These are phyloP conservation scores for Acanthis flammea DNA, from an alignment of 2,797 vertebrate genomes.

Conservation along the genomic window DNA sequence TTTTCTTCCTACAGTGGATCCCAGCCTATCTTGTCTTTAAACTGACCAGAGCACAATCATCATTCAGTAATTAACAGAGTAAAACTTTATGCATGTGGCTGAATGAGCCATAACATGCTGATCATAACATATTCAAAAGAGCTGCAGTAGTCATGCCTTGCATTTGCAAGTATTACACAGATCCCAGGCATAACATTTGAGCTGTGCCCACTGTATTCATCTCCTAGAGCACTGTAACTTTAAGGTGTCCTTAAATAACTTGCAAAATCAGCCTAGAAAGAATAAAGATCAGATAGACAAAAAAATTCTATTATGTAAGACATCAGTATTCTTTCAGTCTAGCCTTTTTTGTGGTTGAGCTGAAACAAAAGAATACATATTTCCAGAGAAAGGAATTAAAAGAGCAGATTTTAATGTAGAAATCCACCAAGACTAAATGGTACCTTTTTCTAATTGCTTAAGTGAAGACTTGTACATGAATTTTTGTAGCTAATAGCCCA, in stretches of 20 bases:
- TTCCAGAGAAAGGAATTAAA: constrained; percentile 27
- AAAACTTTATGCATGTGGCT: not conserved
- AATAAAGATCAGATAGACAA: constrained; percentile 48
- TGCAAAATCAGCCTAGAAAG: constrained; percentile 47
- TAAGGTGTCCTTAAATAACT: constrained; percentile 48
- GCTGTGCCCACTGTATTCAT: not conserved
- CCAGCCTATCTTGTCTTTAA: not conserved
- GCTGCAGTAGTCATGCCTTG: not conserved
- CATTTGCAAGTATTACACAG: not conserved
- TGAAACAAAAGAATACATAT: constrained; percentile 58
- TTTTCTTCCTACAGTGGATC: not conserved
- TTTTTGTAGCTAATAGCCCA: not conserved
- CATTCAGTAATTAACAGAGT: not conserved
- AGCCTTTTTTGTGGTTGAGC: constrained; percentile 41
- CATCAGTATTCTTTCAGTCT: constrained; percentile 26
- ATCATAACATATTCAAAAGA: not conserved
- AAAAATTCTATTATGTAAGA: constrained; percentile 44
- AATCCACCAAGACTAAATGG: not conserved
- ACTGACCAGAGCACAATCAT: not conserved
- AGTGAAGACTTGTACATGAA: not conserved
- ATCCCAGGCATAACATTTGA: not conserved
- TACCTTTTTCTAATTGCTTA: not conserved
- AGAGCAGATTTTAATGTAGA: constrained; percentile 7
- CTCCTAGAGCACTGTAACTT: not conserved
- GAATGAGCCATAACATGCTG: not conserved